These are phyloP conservation scores for Cephonodes hylas DNA, from an alignment of 2,888 invertebrate genomes.

Conservation along the genomic window DNA sequence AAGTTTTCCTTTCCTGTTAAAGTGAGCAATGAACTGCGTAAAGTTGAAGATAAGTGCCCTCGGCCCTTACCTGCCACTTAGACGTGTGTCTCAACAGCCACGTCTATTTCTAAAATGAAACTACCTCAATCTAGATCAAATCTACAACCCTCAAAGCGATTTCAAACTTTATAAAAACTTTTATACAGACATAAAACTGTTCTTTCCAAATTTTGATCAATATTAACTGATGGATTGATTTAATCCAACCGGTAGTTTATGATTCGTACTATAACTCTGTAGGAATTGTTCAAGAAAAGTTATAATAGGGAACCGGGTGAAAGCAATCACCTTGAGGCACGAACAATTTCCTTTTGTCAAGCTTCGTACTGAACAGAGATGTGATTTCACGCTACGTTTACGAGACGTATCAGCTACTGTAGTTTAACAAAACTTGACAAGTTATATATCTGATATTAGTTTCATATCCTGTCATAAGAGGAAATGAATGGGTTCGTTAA, in stretches of 20 bases:
- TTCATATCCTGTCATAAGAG: background rate
- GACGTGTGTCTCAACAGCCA: no score
- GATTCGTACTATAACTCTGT: background rate
- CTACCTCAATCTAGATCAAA: no score
- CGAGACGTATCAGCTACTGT: slow-evolving; percentile 30
- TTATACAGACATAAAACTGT: no score
- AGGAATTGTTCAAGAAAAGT: slow-evolving; percentile 34
- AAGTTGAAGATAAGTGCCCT: no score
- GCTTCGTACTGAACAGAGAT: slow-evolving; percentile 46
- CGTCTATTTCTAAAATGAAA: no score
- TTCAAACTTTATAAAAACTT: no score
- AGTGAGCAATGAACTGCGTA: no score
- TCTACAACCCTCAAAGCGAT: no score
- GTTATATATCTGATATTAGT: slow-evolving; percentile 17
- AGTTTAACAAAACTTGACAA: slow-evolving; percentile 24
- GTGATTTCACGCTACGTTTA: slow-evolving; percentile 54
- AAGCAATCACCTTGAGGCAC: slow-evolving; percentile 42
- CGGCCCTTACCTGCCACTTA: no score
- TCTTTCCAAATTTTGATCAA: no score
- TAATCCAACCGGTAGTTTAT: background rate
- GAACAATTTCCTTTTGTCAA: slow-evolving; percentile 52
- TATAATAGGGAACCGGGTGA: slow-evolving; percentile 37
- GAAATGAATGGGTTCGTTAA: slow-evolving; percentile 1
- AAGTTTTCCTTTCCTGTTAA: no score
- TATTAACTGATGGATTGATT: background rate